A percentile compares a stretch with the other conserved stretches of the same genome.
These are phyloP conservation scores for Speoplatyrhinus poulsoni DNA, from an alignment of 2,113 vertebrate genomes.

Conservation along the genomic window DNA sequence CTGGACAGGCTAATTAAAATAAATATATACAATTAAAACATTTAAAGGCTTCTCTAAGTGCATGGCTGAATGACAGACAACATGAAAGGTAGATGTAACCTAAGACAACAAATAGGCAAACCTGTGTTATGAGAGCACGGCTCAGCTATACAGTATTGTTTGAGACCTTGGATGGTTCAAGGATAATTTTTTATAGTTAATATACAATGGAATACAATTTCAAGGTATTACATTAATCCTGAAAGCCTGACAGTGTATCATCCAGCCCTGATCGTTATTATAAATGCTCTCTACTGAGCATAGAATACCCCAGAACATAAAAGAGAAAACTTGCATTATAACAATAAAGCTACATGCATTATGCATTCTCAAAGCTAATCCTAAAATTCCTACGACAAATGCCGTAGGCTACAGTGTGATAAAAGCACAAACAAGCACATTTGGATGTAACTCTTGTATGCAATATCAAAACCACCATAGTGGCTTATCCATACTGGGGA, in stretches of 20 bases:
- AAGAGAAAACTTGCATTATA: background rate
- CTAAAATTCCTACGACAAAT: too few relatives aligned
- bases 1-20: too few relatives aligned
- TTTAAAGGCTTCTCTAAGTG: constrained; percentile 47
- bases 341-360: too few relatives aligned
- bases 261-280: background rate
- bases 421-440: constrained; percentile 3
- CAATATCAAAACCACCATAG: constrained; percentile 17
- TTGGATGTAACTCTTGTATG: constrained; percentile 28
- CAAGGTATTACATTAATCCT: background rate
- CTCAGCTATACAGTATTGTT: constrained; percentile 24
- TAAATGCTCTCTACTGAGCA: background rate
- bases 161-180: background rate
- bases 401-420: background rate
- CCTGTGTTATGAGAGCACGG: constrained; percentile 8
- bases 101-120: constrained; percentile 43
- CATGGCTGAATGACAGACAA: constrained; percentile 8
- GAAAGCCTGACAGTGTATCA: background rate
- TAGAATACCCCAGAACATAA: too few relatives aligned
- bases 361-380: too few relatives aligned
- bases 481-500: constrained; percentile 33
- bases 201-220: background rate
- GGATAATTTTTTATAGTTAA: background rate
- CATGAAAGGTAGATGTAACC: constrained; percentile 51
- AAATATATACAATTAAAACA: constrained; percentile 43